Percentiles rank a stretch among this genome's conserved stretches.
Conservation (phyloP, 2,113 vertebrate genomes). For the Arothron firmamentum region DNA sequence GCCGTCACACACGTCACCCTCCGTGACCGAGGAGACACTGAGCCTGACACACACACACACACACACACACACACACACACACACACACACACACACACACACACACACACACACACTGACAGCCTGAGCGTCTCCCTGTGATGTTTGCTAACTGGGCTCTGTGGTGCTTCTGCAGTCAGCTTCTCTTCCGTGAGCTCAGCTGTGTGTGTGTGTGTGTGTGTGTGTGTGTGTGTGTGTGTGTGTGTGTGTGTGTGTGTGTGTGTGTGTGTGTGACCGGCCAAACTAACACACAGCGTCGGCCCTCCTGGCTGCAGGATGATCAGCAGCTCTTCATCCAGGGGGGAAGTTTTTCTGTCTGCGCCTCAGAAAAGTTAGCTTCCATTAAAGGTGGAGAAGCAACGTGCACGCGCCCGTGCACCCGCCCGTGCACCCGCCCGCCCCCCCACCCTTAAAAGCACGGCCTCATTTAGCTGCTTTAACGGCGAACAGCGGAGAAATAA, state of each 20-base stretch:
- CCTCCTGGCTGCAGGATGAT: no score
- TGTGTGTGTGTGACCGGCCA: no score
- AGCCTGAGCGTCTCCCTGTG: constrained; percentile 1
- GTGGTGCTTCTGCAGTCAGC: constrained; percentile 5
- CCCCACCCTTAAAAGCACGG: constrained; percentile 44
- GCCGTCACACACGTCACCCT: constrained; percentile 25
- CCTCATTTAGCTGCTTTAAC: constrained; percentile 65
- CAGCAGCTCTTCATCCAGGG: no score
- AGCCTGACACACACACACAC: constrained; percentile 25
- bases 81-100: constrained; percentile 15
- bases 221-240: no score
- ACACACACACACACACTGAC: constrained; percentile 44
- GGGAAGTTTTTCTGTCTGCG: constrained; percentile 15
- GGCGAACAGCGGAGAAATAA: constrained; percentile 30
- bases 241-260: no score
- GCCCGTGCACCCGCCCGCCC: no score
- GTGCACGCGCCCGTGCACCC: no score
- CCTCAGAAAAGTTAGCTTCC: constrained; percentile 30
- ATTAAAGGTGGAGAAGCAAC: no score
- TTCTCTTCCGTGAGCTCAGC: no score
- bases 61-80: constrained; percentile 29
- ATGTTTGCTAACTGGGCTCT: constrained; percentile 32
- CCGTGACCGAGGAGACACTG: constrained; percentile 5
- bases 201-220: no score
- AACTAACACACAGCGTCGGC: no score